phyloP scores from a whole-genome alignment of 2,888 invertebrate species.

The Melikaiella ostensackeni region DNA sequence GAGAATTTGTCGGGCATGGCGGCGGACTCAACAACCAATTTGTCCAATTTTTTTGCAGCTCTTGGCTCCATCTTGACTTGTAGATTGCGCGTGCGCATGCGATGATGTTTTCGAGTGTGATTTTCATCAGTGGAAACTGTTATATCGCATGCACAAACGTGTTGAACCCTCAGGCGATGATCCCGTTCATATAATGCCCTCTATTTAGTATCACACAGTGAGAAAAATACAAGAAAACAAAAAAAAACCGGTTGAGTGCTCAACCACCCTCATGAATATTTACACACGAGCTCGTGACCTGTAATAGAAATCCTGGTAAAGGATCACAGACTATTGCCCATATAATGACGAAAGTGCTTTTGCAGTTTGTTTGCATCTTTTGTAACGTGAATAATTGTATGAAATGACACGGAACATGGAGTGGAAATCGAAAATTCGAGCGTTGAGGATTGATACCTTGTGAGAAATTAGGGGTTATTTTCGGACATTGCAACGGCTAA shows the following conservation, averaged over 20 bases:
- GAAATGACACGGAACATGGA: background rate
- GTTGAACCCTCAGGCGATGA: conserved; percentile 37
- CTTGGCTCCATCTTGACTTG: conserved; percentile 47
- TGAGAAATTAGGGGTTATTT: background rate
- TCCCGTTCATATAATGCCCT: conserved; percentile 8
- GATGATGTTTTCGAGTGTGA: conserved; percentile 46
- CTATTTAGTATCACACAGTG: background rate
- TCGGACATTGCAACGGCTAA: background rate
- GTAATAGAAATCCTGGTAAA: conserved; percentile 11
- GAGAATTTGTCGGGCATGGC: conserved; percentile 28
- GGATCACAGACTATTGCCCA: too few relatives aligned
- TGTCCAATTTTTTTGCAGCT: conserved; percentile 58
- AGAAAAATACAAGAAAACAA: background rate
- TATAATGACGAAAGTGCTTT: background rate
- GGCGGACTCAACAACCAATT: conserved; percentile 57
- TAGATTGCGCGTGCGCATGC: conserved; percentile 51
- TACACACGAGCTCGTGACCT: background rate
- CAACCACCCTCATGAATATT: conserved; percentile 22
- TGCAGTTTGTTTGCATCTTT: background rate
- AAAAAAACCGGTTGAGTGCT: background rate
- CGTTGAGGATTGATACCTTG: background rate
- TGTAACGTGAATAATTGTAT: background rate
- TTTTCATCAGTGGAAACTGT: conserved; percentile 43
- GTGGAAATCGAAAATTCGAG: background rate
- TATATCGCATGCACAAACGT: conserved; percentile 48